Conservation (phyloP, 2,888 invertebrate genomes). For the Teleogryllus oceanicus region DNA sequence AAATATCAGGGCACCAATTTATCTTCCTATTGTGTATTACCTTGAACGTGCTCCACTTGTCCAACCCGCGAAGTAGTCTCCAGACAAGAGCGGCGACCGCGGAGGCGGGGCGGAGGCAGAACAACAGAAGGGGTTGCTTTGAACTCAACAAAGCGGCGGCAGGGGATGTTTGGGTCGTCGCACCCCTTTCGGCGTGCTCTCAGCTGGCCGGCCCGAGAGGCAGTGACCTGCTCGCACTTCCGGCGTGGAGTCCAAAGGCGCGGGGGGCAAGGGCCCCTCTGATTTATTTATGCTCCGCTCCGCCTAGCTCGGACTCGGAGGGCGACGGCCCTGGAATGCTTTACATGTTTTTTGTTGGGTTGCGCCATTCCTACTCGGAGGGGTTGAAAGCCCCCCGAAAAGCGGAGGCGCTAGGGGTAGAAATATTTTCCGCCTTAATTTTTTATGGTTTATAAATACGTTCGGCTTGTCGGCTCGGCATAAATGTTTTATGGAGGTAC, state of each 20-base stretch:
- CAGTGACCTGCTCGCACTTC: neutral
- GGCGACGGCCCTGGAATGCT: neutral
- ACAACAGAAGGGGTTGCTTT: too few species aligned
- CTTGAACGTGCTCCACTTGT: too few species aligned
- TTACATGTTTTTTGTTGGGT: neutral
- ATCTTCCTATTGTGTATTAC: too few species aligned
- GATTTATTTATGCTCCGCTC: neutral
- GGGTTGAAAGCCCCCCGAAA: neutral
- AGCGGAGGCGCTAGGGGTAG: neutral
- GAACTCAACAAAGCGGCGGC: neutral
- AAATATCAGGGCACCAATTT: too few species aligned
- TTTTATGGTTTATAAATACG: neutral
- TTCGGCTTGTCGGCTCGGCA: neutral
- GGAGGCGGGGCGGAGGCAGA: too few species aligned
- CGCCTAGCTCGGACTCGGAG: neutral
- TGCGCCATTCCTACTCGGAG: neutral
- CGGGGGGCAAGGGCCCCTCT: neutral
- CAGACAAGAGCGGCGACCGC: too few species aligned
- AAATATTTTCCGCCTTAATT: neutral
- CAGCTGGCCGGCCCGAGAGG: too few species aligned
- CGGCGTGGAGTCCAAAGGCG: neutral
- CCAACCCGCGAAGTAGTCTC: too few species aligned
- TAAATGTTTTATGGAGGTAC: constrained; percentile 18
- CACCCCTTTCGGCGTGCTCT: neutral
- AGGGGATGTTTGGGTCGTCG: neutral